phyloP scores from a whole-genome alignment of 2,888 invertebrate species.

The Cosmorhoe ocellata region DNA sequence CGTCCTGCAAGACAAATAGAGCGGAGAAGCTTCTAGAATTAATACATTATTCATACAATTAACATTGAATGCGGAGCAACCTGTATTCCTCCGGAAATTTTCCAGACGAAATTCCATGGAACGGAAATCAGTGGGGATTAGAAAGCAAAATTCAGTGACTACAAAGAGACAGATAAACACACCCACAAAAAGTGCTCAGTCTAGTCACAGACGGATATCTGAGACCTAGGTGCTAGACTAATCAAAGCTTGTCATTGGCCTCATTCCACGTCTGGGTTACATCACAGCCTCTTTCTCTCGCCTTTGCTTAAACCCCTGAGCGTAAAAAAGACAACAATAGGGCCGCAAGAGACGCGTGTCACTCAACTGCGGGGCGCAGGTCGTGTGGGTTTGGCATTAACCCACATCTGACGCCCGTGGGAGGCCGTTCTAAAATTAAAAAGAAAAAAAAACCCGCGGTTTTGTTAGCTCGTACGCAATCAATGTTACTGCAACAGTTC shows the following conservation, averaged over 20 bases:
- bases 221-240: slow-evolving; percentile 17
- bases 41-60: slow-evolving; percentile 30
- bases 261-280: slow-evolving; percentile 48
- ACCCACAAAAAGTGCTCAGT: neutral
- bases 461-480: slow-evolving; percentile 60
- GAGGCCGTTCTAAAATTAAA: slow-evolving; percentile 75
- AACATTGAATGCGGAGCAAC: slow-evolving; percentile 11
- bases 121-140: slow-evolving; percentile 2
- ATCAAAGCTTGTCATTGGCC: slow-evolving; percentile 54
- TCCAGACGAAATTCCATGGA: slow-evolving; percentile 8
- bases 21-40: slow-evolving; percentile 38
- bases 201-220: slow-evolving; percentile 8
- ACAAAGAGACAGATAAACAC: slow-evolving; percentile 1
- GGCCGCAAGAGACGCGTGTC: slow-evolving; percentile 55
- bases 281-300: slow-evolving; percentile 46
- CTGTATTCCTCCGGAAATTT: slow-evolving; percentile 4
- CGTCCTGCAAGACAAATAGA: slow-evolving; percentile 43
- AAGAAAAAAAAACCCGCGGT: slow-evolving; percentile 58
- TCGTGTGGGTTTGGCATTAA: slow-evolving; percentile 78
- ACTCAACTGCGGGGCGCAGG: slow-evolving; percentile 60
- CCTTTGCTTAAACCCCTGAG: slow-evolving; percentile 40
- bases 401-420: slow-evolving; percentile 71
- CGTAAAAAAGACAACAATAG: slow-evolving; percentile 48
- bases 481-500: slow-evolving; percentile 59
- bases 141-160: slow-evolving; percentile 1